Evolutionary conservation across 2,888 invertebrate genomes (phyloP).

Genomic region (Macaria notata): DNA sequence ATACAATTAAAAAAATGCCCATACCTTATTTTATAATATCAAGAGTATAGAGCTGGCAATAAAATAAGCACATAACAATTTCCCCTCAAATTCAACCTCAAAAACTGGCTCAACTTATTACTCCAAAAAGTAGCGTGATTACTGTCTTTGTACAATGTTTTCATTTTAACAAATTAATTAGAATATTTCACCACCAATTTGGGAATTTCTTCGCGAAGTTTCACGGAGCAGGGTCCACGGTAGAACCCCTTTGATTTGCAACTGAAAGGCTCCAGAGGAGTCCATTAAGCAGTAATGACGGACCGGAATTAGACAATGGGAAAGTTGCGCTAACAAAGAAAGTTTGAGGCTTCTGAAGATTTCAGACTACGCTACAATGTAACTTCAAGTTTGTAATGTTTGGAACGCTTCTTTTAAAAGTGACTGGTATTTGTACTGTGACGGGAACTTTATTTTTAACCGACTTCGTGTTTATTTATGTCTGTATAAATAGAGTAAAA

Average conservation of each 20-base stretch:
- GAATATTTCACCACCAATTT: constrained; percentile 10
- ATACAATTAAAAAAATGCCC: too few species aligned
- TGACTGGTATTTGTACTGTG: too few species aligned
- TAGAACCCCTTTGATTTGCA: constrained; percentile 19
- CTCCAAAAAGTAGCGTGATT: constrained; percentile 1
- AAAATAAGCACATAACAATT: too few species aligned
- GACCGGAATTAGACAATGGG: constrained; percentile 27
- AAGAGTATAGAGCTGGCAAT: too few species aligned
- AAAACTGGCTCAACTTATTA: background rate
- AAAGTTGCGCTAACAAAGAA: constrained; percentile 26
- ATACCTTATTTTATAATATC: too few species aligned
- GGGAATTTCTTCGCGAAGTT: constrained; percentile 7
- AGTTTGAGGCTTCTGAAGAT: constrained; percentile 22
- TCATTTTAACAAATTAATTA: constrained; percentile 11
- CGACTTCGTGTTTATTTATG: too few species aligned
- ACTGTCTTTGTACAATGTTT: constrained; percentile 11
- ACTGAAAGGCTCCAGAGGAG: constrained; percentile 18
- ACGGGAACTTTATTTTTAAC: too few species aligned
- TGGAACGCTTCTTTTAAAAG: too few species aligned
- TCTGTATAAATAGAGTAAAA: too few species aligned
- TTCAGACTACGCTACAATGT: constrained; percentile 15
- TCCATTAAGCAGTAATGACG: constrained; percentile 32
- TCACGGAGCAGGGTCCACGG: constrained; percentile 6
- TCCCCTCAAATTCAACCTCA: too few species aligned
- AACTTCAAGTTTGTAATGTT: constrained; percentile 5